Evolutionary conservation across 2,888 invertebrate species (phyloP), one percentile per base, ranked within the genome.

Genomic region (Serripes groenlandicus): DNA sequence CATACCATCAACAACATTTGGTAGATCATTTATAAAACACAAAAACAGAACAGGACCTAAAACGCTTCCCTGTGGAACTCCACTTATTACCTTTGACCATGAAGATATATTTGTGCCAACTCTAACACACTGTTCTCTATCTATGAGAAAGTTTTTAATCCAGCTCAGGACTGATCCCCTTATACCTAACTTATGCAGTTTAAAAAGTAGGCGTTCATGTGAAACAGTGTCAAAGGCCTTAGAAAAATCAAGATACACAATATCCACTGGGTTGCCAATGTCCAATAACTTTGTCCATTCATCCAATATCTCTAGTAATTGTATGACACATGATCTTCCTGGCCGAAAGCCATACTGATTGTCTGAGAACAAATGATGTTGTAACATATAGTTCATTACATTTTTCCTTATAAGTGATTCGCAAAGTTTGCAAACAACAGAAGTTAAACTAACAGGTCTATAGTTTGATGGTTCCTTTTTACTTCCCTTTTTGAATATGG

Each of bases 181-280:
- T 21, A 78, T 73, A 42, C 73, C 71, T 35, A 34, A 72, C 4
- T 34, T 37, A 15, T 15, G 18, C 28, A 73, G 15, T 26, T 74
- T 74, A 11, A 49, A 30, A 15, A 52, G 18, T 37, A 78, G 32
- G 28, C 37, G 52, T 66, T 37, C n/a, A 28, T 78, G 72, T 15
- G 73, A 28, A 52, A 73, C 78, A 23, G 64, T 78, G 42, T 73
- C 73, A 56, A 75, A 58, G 9, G 75, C 70, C 35, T 80, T 80
- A 18, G 75, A 75, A 32, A 80, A 32, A 28, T 75, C 80, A 15
- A 75, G 30, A 32, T 75, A 64, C 18, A 80, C 32, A 11, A 32
- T 75, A n/a, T n/a, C n/a, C n/a, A n/a, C n/a, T n/a, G n/a, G n/a
- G n/a, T n/a, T n/a, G n/a, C n/a, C 58, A 26, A 26, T 7, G 26